Conservation (phyloP, 35 echinoderm and acorn worm genomes). For the Ptychodera flava region DNA sequence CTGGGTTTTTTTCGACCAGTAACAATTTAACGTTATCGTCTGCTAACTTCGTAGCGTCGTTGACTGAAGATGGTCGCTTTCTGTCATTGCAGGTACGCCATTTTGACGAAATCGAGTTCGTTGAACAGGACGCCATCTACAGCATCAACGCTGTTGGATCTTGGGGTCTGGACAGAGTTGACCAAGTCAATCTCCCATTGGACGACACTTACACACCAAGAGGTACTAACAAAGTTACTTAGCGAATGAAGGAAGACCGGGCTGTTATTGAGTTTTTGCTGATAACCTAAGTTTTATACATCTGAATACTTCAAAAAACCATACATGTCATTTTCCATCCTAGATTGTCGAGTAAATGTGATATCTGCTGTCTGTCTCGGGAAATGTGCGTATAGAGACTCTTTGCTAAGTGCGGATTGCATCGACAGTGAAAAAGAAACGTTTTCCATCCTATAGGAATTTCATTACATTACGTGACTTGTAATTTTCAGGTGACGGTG, state of each 20-base stretch:
- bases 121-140: constrained; percentile 17
- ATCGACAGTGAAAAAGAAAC: constrained; percentile 2
- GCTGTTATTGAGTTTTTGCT: too few relatives aligned
- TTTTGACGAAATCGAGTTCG: not conserved
- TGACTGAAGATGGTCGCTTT: too few relatives aligned
- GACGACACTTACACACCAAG: constrained; percentile 1
- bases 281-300: too few relatives aligned
- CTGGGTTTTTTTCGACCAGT: too few relatives aligned
- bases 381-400: constrained; percentile 30
- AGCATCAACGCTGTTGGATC: not conserved
- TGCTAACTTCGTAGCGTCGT: too few relatives aligned
- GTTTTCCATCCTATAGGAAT: not conserved
- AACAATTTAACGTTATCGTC: too few relatives aligned
- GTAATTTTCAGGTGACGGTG: constrained; percentile 29
- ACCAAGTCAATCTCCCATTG: constrained; percentile 11
- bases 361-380: not conserved
- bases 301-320: not conserved
- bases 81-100: constrained; percentile 5
- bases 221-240: too few relatives aligned
- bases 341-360: not conserved
- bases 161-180: constrained; percentile 13
- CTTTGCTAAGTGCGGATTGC: constrained; percentile 5
- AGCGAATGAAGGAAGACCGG: too few relatives aligned
- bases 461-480: not conserved
- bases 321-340: too few relatives aligned